Evolutionary conservation across 2,113 vertebrate species (phyloP).

Genomic region (Craseonycteris thonglongyai): DNA sequence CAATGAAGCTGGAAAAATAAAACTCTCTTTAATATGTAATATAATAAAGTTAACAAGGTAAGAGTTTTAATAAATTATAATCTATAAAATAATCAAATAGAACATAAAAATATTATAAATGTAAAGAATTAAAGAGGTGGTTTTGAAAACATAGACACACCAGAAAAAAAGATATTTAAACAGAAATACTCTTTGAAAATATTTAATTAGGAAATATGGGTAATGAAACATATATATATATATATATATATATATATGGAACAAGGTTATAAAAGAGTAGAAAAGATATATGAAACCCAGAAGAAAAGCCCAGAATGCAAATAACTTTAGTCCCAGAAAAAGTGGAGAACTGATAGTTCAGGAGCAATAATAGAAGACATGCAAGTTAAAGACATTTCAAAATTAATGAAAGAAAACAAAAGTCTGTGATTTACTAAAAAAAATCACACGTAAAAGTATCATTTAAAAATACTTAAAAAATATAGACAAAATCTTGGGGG

Average conservation of each 20-base stretch:
- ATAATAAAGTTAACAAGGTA: background rate
- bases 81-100: background rate
- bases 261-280: background rate
- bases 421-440: background rate
- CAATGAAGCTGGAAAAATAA: background rate
- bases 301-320: background rate
- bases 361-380: background rate
- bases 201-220: background rate
- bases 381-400: background rate
- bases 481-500: background rate
- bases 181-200: background rate
- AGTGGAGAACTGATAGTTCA: background rate
- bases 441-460: background rate
- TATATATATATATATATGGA: no score
- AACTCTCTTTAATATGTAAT: background rate
- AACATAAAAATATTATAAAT: background rate
- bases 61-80: background rate
- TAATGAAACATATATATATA: background rate
- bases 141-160: background rate
- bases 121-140: background rate
- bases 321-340: background rate
- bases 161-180: background rate
- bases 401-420: background rate
- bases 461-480: background rate
- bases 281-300: background rate